Base-by-base conservation (phyloP, 35 echinoderm and acorn worm genomes). In the Apostichopus parvimensis region DNA sequence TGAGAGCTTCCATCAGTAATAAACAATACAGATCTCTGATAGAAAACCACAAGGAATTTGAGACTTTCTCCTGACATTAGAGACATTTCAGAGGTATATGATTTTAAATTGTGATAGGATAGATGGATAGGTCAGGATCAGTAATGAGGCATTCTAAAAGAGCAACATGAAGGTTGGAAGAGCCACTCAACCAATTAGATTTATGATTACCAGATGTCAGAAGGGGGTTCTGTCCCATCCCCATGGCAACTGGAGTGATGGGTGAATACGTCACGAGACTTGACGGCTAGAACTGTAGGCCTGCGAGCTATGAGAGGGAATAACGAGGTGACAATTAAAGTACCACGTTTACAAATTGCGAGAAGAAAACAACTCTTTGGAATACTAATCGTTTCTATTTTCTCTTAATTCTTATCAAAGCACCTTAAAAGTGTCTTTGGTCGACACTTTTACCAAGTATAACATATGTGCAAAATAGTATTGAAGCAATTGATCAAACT, bases 191-290 rank as follows among this genome's bases (percentile, higher is more conserved):
- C 56, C 81, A 84, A 84, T 84, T 84, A 84, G 81, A 84, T 84
- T 84, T 84, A 84, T 60, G 53, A 84, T 84, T 84, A 84, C 81
- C 81, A 84, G 54, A 84, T 84, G 81, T 56, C 56, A 84, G 81
- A 84, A 56, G 57, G 54, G 55, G 81, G 81, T 58, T 6, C 17
- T 75, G 81, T 56, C 55, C 55, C 55, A 9, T 84, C 52, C 28
- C 81, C 81, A 21, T 17, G 52, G 79, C 79, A 82, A 82, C 79
- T 28, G 79, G 9, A 6, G 79, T 82, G 79, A 82, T 14, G 79
- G 52, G 52, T 82, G 2, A 45, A 9, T 68, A 68, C 64, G 64
- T 68, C 64, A 68, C 11, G 18, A 68, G 64, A 18, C 64, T 18
- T 68, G 64, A 68, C 64, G 18, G 64, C 11, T 68, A 68, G 18